Conservation (phyloP, 2,797 vertebrate species). For the Monodelphis domestica region DNA sequence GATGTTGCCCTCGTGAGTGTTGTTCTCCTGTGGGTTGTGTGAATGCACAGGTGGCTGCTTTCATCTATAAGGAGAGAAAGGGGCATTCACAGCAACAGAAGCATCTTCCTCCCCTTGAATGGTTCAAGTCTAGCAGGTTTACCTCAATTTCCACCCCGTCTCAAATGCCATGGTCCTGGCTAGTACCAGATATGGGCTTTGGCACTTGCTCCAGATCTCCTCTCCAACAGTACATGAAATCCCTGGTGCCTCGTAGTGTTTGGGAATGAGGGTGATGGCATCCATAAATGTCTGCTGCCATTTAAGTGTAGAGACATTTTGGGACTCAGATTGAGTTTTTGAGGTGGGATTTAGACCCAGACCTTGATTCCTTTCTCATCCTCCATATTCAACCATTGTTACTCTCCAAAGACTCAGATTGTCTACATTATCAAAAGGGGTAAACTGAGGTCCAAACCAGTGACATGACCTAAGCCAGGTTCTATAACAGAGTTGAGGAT, state of each 20-base stretch:
- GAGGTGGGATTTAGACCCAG: accelerated
- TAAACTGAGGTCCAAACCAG: background rate
- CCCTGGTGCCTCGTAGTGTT: background rate
- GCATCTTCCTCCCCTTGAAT: background rate
- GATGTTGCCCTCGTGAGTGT: constrained; percentile 85
- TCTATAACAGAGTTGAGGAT: background rate
- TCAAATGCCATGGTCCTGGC: background rate
- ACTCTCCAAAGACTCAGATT: background rate
- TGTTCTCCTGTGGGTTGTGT: accelerated
- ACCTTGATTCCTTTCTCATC: background rate
- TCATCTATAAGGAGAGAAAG: accelerated
- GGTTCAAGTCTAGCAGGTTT: background rate
- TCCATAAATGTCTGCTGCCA: background rate
- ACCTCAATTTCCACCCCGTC: background rate
- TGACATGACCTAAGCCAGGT: background rate
- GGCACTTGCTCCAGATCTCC: background rate
- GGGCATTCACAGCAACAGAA: background rate
- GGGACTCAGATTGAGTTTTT: background rate
- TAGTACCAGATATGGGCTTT: background rate
- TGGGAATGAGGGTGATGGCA: background rate
- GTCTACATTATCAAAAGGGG: background rate
- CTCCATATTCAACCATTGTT: background rate
- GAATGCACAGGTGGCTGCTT: background rate
- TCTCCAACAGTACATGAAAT: background rate
- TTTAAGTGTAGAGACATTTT: background rate